Conservation (phyloP, 2,113 vertebrate species). For the Bujurquina vittata region DNA sequence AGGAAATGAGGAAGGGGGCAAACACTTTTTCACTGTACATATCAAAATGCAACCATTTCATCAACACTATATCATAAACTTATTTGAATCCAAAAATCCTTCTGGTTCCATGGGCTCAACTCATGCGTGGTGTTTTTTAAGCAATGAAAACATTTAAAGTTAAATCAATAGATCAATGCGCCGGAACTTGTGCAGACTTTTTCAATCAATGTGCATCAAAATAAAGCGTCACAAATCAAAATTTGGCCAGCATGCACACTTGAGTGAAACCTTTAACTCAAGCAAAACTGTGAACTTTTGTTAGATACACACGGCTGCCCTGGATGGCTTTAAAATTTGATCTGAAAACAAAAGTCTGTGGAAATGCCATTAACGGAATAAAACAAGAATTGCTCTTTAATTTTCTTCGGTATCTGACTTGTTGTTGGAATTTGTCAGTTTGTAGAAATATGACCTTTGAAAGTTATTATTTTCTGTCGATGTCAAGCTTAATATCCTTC, state of each 20-base stretch:
- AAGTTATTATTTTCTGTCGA: background rate
- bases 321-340: background rate
- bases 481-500: background rate
- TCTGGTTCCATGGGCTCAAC: background rate
- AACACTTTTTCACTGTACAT: too few species aligned
- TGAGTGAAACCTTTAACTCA: background rate
- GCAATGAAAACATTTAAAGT: background rate
- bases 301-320: background rate
- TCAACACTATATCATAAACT: background rate
- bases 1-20: too few species aligned
- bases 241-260: background rate
- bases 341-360: background rate
- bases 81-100: background rate
- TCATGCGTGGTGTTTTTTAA: background rate
- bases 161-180: slow-evolving; percentile 9
- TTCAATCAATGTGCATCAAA: slow-evolving; percentile 22
- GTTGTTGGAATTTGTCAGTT: background rate
- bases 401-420: background rate
- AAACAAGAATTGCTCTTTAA: background rate
- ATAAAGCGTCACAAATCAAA: background rate
- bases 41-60: background rate
- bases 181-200: slow-evolving; percentile 18
- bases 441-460: background rate
- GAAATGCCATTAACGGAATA: background rate
- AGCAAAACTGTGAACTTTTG: background rate